These are phyloP conservation scores for Lithobates pipiens DNA, from an alignment of 2,797 vertebrate species.

Conservation along the genomic window DNA sequence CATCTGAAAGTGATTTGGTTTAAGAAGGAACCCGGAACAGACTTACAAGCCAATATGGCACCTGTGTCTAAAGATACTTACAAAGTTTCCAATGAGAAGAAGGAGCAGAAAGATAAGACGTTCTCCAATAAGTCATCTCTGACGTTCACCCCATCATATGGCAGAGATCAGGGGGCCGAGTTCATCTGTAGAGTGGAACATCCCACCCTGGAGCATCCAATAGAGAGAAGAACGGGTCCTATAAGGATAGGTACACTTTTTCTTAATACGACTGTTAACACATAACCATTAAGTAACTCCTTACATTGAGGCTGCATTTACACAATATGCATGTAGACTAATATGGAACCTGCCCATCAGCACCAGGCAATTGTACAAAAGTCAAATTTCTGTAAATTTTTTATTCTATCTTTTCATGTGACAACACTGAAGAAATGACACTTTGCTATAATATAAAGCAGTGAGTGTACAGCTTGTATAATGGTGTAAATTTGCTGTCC, in stretches of 20 bases:
- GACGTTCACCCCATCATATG: constrained; percentile 8
- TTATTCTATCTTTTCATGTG: too few relatives aligned
- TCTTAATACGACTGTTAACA: neutral
- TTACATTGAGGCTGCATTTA: neutral
- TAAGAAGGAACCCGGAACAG: neutral
- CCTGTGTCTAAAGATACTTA: neutral
- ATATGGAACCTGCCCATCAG: too few relatives aligned
- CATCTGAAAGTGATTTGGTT: constrained; percentile 13
- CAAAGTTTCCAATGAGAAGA: neutral
- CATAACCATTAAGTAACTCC: too few relatives aligned
- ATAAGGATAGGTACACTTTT: neutral
- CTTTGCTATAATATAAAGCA: too few relatives aligned
- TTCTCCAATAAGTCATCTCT: neutral
- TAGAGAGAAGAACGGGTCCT: constrained; percentile 36
- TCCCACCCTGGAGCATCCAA: neutral
- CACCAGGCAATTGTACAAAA: too few relatives aligned
- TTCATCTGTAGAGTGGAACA: constrained; percentile 46
- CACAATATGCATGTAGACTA: neutral
- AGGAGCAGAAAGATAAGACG: neutral
- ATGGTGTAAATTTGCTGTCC: too few relatives aligned
- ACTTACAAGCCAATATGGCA: neutral
- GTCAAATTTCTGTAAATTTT: too few relatives aligned
- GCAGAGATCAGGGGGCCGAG: constrained; percentile 42
- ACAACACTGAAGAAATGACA: too few relatives aligned
- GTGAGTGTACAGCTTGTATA: too few relatives aligned